A percentile compares a stretch with the other conserved stretches of the same genome.
phyloP scores from a whole-genome alignment of 2,797 vertebrate species.

The Heliangelus exortis region DNA sequence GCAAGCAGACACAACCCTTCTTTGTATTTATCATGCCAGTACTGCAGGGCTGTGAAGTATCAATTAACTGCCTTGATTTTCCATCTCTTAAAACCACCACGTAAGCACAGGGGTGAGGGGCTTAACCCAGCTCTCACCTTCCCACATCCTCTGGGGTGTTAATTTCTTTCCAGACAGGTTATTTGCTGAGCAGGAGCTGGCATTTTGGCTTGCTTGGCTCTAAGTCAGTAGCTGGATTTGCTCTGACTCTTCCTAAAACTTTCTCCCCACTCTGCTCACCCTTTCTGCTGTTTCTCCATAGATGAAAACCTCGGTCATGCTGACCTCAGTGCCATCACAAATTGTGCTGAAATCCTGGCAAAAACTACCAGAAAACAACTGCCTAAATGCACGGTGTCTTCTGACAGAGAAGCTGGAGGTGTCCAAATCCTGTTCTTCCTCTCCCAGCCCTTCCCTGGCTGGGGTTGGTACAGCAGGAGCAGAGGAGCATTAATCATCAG shows the following conservation, averaged over 20 bases:
- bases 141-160: neutral
- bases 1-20: neutral
- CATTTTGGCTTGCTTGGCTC: neutral
- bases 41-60: neutral
- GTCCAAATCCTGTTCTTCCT: neutral
- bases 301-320: neutral
- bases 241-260: neutral
- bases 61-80: slow-evolving; percentile 49
- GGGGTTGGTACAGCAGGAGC: neutral
- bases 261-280: neutral
- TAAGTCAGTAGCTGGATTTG: neutral
- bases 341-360: neutral
- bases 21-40: neutral
- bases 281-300: neutral
- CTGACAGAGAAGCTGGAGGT: neutral
- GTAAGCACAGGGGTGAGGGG: neutral
- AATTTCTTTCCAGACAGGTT: slow-evolving; percentile 5
- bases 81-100: neutral
- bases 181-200: neutral
- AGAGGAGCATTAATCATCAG: slow-evolving; percentile 41
- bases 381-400: neutral
- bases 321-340: neutral
- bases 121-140: slow-evolving; percentile 12
- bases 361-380: neutral
- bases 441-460: neutral